These are phyloP conservation scores for Lasioglossum vierecki DNA, from an alignment of 2,888 invertebrate genomes.

Conservation along the genomic window DNA sequence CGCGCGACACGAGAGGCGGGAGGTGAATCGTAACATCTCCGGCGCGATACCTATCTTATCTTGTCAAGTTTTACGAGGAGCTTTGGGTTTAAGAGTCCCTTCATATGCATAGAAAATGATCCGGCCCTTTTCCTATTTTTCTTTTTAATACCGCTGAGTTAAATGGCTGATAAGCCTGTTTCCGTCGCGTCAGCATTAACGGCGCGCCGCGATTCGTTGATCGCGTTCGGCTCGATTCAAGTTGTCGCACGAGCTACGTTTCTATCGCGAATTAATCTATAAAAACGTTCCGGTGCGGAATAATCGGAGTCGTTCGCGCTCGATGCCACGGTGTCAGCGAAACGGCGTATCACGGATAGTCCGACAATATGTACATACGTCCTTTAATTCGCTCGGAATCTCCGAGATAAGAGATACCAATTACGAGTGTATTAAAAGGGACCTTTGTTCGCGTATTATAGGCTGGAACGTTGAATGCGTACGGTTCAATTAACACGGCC, in stretches of 20 bases:
- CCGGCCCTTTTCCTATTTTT: background rate
- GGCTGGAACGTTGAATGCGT: background rate
- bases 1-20: conserved; percentile 3
- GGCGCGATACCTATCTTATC: conserved; percentile 53
- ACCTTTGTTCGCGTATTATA: conserved; percentile 2
- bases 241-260: conserved; percentile 46
- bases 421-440: conserved; percentile 5
- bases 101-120: conserved; percentile 51
- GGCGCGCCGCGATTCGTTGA: background rate
- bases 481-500: background rate
- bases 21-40: conserved; percentile 34
- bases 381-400: conserved; percentile 12
- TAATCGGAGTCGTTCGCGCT: conserved; percentile 12
- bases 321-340: background rate
- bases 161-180: conserved; percentile 52
- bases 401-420: conserved; percentile 12
- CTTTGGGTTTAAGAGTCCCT: conserved; percentile 46
- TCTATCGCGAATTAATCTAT: conserved; percentile 32
- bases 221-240: conserved; percentile 4
- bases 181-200: conserved; percentile 18
- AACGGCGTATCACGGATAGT: background rate
- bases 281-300: background rate
- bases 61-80: conserved; percentile 50
- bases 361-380: background rate
- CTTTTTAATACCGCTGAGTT: conserved; percentile 58